Evolutionary conservation across 2,888 invertebrate genomes (phyloP).

Genomic region (Callyntrura guangdongensis): DNA sequence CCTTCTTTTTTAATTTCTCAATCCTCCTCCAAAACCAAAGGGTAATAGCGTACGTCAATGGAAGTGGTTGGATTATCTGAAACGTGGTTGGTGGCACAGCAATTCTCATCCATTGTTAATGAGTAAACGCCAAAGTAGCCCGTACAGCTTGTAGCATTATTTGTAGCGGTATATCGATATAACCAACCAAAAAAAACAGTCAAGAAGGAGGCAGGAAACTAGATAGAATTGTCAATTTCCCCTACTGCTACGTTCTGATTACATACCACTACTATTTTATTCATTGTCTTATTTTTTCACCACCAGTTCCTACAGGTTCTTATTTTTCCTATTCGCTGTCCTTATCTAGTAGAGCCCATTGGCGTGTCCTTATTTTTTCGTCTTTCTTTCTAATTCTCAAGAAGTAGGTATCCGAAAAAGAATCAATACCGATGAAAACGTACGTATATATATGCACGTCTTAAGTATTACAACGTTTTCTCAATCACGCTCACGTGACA

Average conservation of each 20-base stretch:
- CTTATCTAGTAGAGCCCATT: not conserved
- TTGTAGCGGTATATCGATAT: not conserved
- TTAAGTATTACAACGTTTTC: not conserved
- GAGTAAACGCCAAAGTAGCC: not conserved
- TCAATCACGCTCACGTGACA: conserved; percentile 21
- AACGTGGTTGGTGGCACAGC: not conserved
- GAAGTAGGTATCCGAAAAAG: not conserved
- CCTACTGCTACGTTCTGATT: not conserved
- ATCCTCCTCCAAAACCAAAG: not conserved
- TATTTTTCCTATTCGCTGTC: not conserved
- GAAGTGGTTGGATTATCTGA: not conserved
- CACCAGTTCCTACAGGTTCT: not conserved
- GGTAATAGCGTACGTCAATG: not conserved
- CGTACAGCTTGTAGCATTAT: not conserved
- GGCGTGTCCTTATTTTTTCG: not conserved
- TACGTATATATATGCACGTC: not conserved
- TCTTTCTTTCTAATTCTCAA: not conserved
- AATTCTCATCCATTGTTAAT: conserved; percentile 49
- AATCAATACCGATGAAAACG: not conserved
- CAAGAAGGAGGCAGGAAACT: not conserved
- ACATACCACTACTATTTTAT: not conserved
- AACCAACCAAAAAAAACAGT: too few species aligned
- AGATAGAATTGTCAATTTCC: conserved; percentile 37
- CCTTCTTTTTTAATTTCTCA: conserved; percentile 4
- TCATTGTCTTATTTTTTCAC: conserved; percentile 5